phyloP scores from a whole-genome alignment of 1,140 invertebrate genomes.

The Tenebrio molitor region DNA sequence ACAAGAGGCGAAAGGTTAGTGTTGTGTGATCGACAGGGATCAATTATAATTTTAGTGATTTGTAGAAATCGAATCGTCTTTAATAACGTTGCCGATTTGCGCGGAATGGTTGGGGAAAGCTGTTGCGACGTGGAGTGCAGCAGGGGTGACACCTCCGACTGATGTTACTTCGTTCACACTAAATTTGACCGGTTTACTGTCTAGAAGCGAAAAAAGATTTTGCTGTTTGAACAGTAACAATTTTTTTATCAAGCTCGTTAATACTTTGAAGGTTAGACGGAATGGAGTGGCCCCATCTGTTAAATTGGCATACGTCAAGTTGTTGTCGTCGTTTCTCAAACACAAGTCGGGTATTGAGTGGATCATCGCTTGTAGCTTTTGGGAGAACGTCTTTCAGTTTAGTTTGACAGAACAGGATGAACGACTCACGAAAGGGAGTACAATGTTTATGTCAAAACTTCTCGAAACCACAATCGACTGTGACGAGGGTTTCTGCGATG shows the following conservation, averaged over 20 bases:
- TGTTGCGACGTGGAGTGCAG: conserved; percentile 54
- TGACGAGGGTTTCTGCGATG: conserved; percentile 45
- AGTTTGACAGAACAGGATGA: conserved; percentile 73
- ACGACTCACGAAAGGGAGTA: conserved; percentile 73
- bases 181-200: conserved; percentile 67
- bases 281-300: conserved; percentile 68
- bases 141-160: conserved; percentile 60
- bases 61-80: not conserved
- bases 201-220: conserved; percentile 66
- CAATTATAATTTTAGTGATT: not conserved
- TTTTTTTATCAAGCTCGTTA: conserved; percentile 65
- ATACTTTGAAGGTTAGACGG: conserved; percentile 60
- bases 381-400: conserved; percentile 71
- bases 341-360: conserved; percentile 72
- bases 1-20: not conserved
- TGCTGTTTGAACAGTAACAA: conserved; percentile 62
- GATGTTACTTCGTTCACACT: conserved; percentile 67
- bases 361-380: conserved; percentile 69
- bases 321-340: conserved; percentile 69
- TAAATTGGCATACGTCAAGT: conserved; percentile 74
- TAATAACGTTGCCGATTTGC: conserved; percentile 49
- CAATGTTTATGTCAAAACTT: conserved; percentile 70
- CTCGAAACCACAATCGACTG: conserved; percentile 56
- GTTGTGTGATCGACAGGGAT: not conserved
- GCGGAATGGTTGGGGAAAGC: conserved; percentile 54